Percentiles rank a stretch among this genome's conserved stretches.
Conservation (phyloP, 2,888 invertebrate genomes). For the Nowickia ferox region DNA sequence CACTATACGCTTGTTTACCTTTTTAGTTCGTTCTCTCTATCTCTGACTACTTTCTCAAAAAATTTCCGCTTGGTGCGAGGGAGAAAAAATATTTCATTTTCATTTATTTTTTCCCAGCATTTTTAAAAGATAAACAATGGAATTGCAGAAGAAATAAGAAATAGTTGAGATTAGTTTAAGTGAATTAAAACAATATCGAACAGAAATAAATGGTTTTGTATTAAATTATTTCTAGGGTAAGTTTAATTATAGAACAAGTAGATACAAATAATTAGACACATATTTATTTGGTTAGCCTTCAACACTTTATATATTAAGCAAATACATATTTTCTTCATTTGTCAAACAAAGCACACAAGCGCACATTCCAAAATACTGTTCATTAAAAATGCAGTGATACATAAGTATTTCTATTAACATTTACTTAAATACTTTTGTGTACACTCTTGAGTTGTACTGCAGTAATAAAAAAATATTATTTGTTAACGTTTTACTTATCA, state of each 20-base stretch:
- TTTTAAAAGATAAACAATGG: constrained; percentile 1
- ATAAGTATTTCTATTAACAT: neutral
- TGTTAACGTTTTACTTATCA: constrained; percentile 1
- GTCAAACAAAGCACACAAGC: neutral
- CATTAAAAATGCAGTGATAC: too few relatives aligned
- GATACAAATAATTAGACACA: neutral
- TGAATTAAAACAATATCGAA: neutral
- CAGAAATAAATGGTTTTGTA: neutral
- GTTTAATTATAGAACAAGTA: neutral
- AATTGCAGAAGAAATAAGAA: neutral
- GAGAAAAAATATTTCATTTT: neutral
- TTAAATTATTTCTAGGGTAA: too few relatives aligned
- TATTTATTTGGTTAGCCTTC: neutral
- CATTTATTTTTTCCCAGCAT: constrained; percentile 8
- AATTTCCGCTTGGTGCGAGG: neutral
- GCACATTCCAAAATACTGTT: neutral
- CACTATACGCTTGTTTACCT: constrained; percentile 46
- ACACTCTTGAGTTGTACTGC: neutral
- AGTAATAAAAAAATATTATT: neutral
- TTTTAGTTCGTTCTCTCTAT: neutral
- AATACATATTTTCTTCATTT: neutral
- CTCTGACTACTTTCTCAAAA: neutral
- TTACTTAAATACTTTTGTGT: neutral
- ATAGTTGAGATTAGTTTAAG: neutral
- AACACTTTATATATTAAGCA: neutral